phyloP scores from a whole-genome alignment of 2,888 invertebrate genomes.

The Phasia obesa region DNA sequence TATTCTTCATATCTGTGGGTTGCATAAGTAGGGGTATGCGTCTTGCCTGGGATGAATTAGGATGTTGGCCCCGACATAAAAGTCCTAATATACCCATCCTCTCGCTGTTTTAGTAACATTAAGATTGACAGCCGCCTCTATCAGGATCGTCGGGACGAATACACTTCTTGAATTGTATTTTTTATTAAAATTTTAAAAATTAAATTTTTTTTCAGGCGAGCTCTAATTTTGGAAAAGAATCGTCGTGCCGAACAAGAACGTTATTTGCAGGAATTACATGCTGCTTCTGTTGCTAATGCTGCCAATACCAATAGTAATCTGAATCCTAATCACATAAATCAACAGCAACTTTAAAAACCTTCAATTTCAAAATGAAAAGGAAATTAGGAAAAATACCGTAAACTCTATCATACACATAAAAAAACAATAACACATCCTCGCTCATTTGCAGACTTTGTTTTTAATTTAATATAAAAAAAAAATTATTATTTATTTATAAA shows the following conservation, averaged over 20 bases:
- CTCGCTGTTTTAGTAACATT: too few relatives aligned
- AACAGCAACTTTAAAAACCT: slow-evolving; percentile 64
- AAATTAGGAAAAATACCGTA: not conserved
- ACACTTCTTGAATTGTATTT: too few relatives aligned
- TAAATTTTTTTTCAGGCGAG: slow-evolving; percentile 76
- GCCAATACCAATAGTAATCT: slow-evolving; percentile 54
- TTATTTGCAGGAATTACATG: slow-evolving; percentile 75
- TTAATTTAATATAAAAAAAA: slow-evolving; percentile 44
- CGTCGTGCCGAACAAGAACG: slow-evolving; percentile 80
- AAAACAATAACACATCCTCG: slow-evolving; percentile 61
- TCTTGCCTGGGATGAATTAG: too few relatives aligned
- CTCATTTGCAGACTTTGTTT: slow-evolving; percentile 67
- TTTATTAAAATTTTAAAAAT: too few relatives aligned
- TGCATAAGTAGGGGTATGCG: too few relatives aligned
- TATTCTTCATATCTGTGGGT: too few relatives aligned
- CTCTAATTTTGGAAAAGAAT: slow-evolving; percentile 81
- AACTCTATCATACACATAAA: slow-evolving; percentile 22
- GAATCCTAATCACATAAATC: slow-evolving; percentile 58
- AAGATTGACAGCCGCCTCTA: too few relatives aligned
- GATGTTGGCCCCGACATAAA: too few relatives aligned
- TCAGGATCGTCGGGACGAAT: too few relatives aligned
- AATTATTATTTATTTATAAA: slow-evolving; percentile 56
- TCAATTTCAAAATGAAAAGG: not conserved
- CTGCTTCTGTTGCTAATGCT: slow-evolving; percentile 59
- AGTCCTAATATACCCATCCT: too few relatives aligned